phyloP scores from a whole-genome alignment of 2,888 invertebrate genomes.

The Amblyjoppa proteus region DNA sequence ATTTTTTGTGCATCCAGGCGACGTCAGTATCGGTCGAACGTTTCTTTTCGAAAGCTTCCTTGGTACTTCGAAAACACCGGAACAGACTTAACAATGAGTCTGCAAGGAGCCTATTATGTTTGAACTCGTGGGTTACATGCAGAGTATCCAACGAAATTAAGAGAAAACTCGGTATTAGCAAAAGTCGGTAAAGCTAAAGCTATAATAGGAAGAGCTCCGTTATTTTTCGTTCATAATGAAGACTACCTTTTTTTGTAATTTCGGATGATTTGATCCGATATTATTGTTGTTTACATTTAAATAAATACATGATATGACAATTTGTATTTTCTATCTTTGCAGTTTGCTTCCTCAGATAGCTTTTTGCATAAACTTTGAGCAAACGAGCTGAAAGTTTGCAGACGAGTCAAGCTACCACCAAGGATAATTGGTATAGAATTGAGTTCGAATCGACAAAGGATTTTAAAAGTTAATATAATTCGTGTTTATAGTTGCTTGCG shows the following conservation, averaged over 20 bases:
- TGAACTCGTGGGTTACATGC: slow-evolving; percentile 49
- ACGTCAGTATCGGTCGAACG: slow-evolving; percentile 46
- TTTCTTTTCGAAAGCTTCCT: slow-evolving; percentile 44
- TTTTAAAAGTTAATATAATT: not conserved
- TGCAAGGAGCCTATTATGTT: slow-evolving; percentile 32
- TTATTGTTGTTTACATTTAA: too few species aligned
- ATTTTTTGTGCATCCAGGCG: slow-evolving; percentile 42
- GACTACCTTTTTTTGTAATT: too few species aligned
- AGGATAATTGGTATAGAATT: not conserved
- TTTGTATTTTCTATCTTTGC: too few species aligned
- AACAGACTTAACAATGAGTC: slow-evolving; percentile 45
- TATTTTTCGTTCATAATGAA: not conserved
- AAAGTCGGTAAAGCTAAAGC: not conserved
- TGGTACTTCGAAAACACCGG: slow-evolving; percentile 42
- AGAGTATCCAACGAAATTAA: slow-evolving; percentile 28
- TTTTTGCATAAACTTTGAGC: too few species aligned
- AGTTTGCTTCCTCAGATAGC: too few species aligned
- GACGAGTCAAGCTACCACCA: not conserved
- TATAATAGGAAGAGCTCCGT: not conserved
- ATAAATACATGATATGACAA: too few species aligned
- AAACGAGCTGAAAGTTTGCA: not conserved
- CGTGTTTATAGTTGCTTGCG: not conserved
- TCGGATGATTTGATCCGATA: too few species aligned
- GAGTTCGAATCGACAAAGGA: not conserved
- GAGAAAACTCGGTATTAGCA: not conserved